Conservation (phyloP, 2,888 invertebrate genomes). For the Malachius bipustulatus region DNA sequence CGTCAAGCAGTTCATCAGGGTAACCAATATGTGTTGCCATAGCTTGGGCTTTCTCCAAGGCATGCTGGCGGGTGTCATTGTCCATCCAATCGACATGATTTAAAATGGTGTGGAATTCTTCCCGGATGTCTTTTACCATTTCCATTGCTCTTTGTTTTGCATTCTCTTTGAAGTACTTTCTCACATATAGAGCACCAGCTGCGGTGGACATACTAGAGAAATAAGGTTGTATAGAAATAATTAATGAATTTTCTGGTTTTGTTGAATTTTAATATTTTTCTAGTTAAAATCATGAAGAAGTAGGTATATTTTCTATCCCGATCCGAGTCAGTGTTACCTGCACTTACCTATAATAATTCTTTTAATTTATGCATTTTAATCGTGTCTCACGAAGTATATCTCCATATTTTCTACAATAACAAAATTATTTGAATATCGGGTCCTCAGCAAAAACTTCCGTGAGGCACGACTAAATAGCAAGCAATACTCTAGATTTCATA, state of each 20-base stretch:
- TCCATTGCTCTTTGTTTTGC: conserved; percentile 73
- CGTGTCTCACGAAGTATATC: too few species aligned
- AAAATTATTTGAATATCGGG: too few species aligned
- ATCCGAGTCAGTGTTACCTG: too few species aligned
- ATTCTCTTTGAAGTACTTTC: conserved; percentile 75
- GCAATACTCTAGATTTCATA: too few species aligned
- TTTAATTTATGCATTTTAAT: too few species aligned
- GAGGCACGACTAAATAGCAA: too few species aligned
- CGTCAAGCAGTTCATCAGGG: conserved; percentile 77
- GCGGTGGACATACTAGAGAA: conserved; percentile 53
- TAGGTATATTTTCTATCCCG: too few species aligned
- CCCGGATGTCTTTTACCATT: conserved; percentile 77
- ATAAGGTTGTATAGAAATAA: not conserved
- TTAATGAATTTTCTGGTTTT: not conserved
- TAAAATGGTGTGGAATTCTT: conserved; percentile 70
- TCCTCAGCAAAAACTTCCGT: too few species aligned
- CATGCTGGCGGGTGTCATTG: conserved; percentile 59
- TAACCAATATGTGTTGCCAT: conserved; percentile 89
- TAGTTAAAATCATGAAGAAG: not conserved
- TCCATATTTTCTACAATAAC: too few species aligned
- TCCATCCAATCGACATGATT: conserved; percentile 89
- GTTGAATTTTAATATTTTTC: not conserved
- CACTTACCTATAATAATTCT: too few species aligned
- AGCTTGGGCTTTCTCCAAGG: conserved; percentile 64
- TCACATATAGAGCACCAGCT: conserved; percentile 75